Evolutionary conservation across 2,113 vertebrate species (phyloP), one percentile per base, ranked within the genome.

Genomic region (Pterocles gutturalis): DNA sequence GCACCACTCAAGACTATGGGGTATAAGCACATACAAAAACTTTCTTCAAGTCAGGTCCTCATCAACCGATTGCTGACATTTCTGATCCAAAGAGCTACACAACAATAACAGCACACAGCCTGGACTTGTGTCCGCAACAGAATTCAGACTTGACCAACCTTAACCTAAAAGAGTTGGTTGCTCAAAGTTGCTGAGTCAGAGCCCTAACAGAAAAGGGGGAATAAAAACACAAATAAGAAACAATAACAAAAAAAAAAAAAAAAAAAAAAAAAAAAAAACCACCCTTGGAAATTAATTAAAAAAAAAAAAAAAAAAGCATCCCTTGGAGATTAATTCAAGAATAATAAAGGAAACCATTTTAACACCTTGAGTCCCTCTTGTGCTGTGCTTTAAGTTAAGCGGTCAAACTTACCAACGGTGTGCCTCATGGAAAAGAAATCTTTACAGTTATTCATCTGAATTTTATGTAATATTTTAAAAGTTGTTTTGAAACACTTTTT

Each of bases 161-260:
- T 8, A 71, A 53, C 6, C 34, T 17, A 28, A 65, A 54, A 8
- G 18, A 13, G 5, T 3, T 41, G 0, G 3, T 1, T 31, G 21
- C 21, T 53, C 54, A 53, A 83, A 83, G 25, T 38, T 67, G 18
- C 53, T 1, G 9, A 85, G 38, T 13, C 26, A 33, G 58, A 86
- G 15, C 8, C 53, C 49, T 51, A 61, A 3, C 22, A 80, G 49
- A 81, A 69, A 64, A 51, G 4, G 3, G 7, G 34, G 31, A 29
- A 6, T 83, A 53, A 78, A 80, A 66, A 65, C 8, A 60, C 34
- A 72, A 61, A 54, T 17, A 38, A 41, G 36, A 61, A 76, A 43
- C 7, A 41, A 28, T 8, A 48, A n/a, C 4, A 11, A 28, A 24
- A 57, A 58, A 11, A 25, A 57, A 54, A 33, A 17, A 9, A 25